Evolutionary conservation across 2,888 invertebrate genomes (phyloP).

Genomic region (Cryptocephalus moraei): DNA sequence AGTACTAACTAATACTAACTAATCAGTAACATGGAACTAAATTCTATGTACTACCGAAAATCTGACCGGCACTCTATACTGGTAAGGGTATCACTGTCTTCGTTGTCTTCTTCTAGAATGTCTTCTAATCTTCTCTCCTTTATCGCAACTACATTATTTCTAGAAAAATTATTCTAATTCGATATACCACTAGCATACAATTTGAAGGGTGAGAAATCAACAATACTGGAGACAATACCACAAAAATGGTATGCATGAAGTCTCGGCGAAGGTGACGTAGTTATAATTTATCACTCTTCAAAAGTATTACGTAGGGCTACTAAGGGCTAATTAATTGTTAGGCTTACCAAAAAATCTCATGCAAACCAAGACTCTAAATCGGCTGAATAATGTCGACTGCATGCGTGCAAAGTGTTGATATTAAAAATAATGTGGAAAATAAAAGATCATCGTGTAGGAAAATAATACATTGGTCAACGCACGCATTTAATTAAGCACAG

Average conservation of each 20-base stretch:
- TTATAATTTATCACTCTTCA: too few relatives aligned
- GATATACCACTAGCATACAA: too few relatives aligned
- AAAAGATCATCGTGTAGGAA: too few relatives aligned
- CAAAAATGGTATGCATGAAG: too few relatives aligned
- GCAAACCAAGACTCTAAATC: constrained; percentile 33
- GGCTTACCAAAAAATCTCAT: constrained; percentile 16
- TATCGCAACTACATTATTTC: constrained; percentile 27
- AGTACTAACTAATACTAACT: too few relatives aligned
- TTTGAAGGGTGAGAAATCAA: too few relatives aligned
- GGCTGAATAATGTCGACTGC: constrained; percentile 29
- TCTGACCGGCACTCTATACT: neutral
- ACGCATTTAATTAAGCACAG: too few relatives aligned
- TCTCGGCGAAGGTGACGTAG: too few relatives aligned
- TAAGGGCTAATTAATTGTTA: neutral
- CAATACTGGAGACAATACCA: too few relatives aligned
- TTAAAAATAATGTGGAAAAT: neutral
- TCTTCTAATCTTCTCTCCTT: constrained; percentile 32
- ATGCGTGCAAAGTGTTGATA: constrained; percentile 14
- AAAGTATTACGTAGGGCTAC: neutral
- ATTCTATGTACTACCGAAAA: neutral
- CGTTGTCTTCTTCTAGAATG: constrained; percentile 34
- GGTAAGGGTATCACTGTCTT: constrained; percentile 26
- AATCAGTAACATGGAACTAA: too few relatives aligned
- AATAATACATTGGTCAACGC: too few relatives aligned
- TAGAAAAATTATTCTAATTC: too few relatives aligned